Conservation (phyloP, 2,113 vertebrate genomes). For the Pavo muticus region DNA sequence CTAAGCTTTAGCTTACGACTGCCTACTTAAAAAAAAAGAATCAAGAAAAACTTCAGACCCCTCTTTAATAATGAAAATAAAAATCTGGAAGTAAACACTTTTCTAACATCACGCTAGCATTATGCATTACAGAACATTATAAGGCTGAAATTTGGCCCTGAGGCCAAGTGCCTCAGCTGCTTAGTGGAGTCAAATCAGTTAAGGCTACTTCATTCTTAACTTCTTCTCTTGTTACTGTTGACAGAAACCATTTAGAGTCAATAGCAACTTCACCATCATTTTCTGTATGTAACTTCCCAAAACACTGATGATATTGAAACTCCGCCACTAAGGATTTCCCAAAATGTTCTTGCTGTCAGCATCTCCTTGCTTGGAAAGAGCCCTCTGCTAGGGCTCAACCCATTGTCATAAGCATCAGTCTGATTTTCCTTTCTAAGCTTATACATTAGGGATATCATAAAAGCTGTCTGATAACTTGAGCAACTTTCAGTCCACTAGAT, state of each 20-base stretch:
- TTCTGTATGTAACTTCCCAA: background rate
- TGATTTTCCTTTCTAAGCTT: background rate
- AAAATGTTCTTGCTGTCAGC: background rate
- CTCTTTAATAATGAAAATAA: slow-evolving; percentile 25
- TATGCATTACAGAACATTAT: background rate
- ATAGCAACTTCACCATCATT: background rate
- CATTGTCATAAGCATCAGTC: background rate
- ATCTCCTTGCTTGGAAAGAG: background rate
- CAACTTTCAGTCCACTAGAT: background rate
- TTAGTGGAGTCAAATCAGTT: background rate
- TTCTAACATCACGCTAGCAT: fast-evolving
- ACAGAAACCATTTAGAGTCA: background rate
- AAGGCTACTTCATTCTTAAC: background rate
- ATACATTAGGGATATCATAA: background rate
- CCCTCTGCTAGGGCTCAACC: background rate
- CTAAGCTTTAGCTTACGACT: slow-evolving; percentile 16
- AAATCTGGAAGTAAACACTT: background rate
- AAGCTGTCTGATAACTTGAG: background rate
- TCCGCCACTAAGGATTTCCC: fast-evolving
- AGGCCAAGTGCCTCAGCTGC: background rate
- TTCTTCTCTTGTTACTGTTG: background rate
- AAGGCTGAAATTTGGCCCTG: background rate
- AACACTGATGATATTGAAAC: background rate
- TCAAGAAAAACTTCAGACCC: slow-evolving; percentile 1
- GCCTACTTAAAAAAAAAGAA: slow-evolving; percentile 32